These are phyloP conservation scores for Magallana angulata DNA, from an alignment of 1,140 invertebrate species.

Conservation along the genomic window DNA sequence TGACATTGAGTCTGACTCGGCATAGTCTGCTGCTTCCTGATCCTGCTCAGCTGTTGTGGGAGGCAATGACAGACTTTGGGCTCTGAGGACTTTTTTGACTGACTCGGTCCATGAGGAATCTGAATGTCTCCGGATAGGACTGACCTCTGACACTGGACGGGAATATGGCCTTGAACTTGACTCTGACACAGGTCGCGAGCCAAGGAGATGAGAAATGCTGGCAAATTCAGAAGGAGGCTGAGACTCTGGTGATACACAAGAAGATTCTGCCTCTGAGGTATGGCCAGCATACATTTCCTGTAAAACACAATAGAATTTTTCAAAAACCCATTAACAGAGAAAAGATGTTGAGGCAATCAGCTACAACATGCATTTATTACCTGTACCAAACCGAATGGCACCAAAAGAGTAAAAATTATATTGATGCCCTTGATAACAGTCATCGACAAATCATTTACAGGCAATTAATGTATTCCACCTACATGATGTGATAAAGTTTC, in stretches of 20 bases:
- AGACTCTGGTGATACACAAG: constrained; percentile 30
- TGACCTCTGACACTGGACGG: constrained; percentile 55
- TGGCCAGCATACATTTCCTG: not conserved
- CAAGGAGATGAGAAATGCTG: constrained; percentile 52
- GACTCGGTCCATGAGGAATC: constrained; percentile 52
- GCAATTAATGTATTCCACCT: not conserved
- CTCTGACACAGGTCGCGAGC: constrained; percentile 56
- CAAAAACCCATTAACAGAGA: not conserved
- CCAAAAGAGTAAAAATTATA: not conserved
- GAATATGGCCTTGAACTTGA: constrained; percentile 54
- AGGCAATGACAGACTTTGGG: constrained; percentile 33
- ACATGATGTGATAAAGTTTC: not conserved
- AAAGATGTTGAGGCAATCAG: too few species aligned
- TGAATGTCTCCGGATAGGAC: constrained; percentile 39
- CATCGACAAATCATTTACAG: not conserved
- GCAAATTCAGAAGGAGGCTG: constrained; percentile 56
- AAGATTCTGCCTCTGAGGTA: constrained; percentile 5
- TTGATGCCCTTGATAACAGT: too few species aligned
- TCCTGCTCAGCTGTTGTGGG: constrained; percentile 28
- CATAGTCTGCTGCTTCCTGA: constrained; percentile 48
- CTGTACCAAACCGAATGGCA: not conserved
- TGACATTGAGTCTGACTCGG: constrained; percentile 45
- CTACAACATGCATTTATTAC: not conserved
- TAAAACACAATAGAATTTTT: not conserved
- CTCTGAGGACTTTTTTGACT: constrained; percentile 47